Base-by-base conservation (phyloP, 2,113 vertebrate genomes). In the Myotis brandtii region DNA sequence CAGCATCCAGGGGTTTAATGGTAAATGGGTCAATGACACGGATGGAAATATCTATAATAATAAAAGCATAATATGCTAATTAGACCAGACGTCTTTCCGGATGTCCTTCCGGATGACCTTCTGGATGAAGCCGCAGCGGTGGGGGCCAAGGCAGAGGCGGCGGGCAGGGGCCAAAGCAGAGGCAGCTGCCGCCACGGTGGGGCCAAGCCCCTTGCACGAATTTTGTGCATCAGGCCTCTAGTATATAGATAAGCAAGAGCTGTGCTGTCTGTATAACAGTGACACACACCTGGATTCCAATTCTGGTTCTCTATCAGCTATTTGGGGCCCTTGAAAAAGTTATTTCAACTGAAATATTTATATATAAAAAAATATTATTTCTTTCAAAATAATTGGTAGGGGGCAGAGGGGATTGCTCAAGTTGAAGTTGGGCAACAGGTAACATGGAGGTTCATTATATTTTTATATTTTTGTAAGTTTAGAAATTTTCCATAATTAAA, bases 21-120 rank as follows among this genome's bases (percentile, higher is more conserved):
- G 99, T 99, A 97, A 99, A 99, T 0, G 98, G 99, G 96, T 99
- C 99, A 54, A 99, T 98, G 69, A 99, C 98, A 66, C 98, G 97
- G 70, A 99, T 98, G 82, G 98, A 98, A 89, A 98, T 98, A 98
- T 98, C 99, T 98, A 9, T 56, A 56, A 54, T 54, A 54, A 20
- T 21, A 21, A 56, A 56, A 20, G 54, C 20, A 8, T 56, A 56
- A 56, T 56, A 56, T 56, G 54, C 54, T 56, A 21, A 56, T 21
- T 56, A 56, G 54, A 56, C 18, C 54, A 56, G 20, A 56, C 7
- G 2, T 56, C 54, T 20, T 54, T 56, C 52, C 18, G 16, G 52
- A 54, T 54, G 52, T 54, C 52, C 17, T 54, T 54, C 52, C 18
- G 6, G 54, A 56, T 56, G 54, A 56, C 54, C 54, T 54, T 56